These are phyloP conservation scores for Stegophylla sp. DNA, from an alignment of 2,888 invertebrate genomes.

Conservation along the genomic window DNA sequence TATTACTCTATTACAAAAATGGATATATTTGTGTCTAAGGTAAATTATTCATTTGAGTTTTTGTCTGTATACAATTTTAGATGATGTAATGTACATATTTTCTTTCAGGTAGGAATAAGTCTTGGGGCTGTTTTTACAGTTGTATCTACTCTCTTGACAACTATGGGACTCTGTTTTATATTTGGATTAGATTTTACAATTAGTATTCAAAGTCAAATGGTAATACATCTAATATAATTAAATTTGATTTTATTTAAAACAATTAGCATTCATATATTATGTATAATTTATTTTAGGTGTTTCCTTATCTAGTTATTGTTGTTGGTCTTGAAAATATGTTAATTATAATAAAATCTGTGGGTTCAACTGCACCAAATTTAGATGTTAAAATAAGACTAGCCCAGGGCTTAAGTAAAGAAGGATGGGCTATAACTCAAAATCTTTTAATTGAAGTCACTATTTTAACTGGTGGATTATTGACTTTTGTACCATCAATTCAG, in stretches of 20 bases:
- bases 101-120: constrained; percentile 74
- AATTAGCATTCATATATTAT: background rate
- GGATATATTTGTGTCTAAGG: constrained; percentile 86
- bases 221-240: constrained; percentile 58
- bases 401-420: constrained; percentile 95
- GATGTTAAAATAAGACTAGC: constrained; percentile 95
- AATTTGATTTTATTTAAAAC: constrained; percentile 1
- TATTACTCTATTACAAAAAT: constrained; percentile 97
- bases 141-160: constrained; percentile 87
- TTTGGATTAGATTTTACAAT: constrained; percentile 83
- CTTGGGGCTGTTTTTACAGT: constrained; percentile 88
- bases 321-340: constrained; percentile 93
- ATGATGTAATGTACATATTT: background rate
- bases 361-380: constrained; percentile 85
- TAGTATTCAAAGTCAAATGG: constrained; percentile 76
- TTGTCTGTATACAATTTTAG: constrained; percentile 23
- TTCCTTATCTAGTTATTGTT: constrained; percentile 93
- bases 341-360: constrained; percentile 90
- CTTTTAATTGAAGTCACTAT: constrained; percentile 91
- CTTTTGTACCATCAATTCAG: constrained; percentile 92
- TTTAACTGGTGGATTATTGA: constrained; percentile 89
- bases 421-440: constrained; percentile 97
- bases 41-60: constrained; percentile 63
- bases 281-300: constrained; percentile 72
- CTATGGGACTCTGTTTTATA: constrained; percentile 85